A percentile compares a stretch with the other conserved stretches of the same genome.
Conservation (phyloP, 2,113 vertebrate genomes). For the Tupaia chinensis region DNA sequence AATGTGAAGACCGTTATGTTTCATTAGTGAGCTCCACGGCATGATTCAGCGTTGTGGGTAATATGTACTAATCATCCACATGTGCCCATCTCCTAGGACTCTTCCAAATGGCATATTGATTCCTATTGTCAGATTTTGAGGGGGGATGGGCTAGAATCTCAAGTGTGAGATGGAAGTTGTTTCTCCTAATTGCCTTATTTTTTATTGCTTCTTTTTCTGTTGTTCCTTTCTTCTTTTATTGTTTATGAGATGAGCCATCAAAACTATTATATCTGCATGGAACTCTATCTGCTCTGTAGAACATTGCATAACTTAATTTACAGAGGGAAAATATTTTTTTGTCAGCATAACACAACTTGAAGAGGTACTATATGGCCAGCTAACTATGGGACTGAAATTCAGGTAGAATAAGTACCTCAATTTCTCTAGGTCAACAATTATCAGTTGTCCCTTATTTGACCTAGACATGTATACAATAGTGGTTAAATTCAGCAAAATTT, state of each 20-base stretch:
- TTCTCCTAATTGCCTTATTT: not conserved
- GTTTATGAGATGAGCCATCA: not conserved
- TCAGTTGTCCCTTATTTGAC: not conserved
- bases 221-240: not conserved
- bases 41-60: not conserved
- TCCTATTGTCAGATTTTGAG: not conserved
- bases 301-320: not conserved
- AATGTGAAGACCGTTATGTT: conserved; percentile 35
- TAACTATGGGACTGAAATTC: not conserved
- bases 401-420: not conserved
- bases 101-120: not conserved
- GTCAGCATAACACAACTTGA: not conserved
- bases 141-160: not conserved
- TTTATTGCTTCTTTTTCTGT: not conserved
- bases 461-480: not conserved
- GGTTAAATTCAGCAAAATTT: not conserved
- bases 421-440: not conserved
- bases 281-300: not conserved
- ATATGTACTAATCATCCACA: not conserved
- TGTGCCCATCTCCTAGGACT: not conserved
- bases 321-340: not conserved
- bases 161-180: not conserved
- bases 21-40: not conserved
- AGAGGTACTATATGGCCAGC: not conserved
- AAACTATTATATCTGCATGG: not conserved